phyloP scores from a whole-genome alignment of 2,888 invertebrate genomes.

The Branchellion lobata region DNA sequence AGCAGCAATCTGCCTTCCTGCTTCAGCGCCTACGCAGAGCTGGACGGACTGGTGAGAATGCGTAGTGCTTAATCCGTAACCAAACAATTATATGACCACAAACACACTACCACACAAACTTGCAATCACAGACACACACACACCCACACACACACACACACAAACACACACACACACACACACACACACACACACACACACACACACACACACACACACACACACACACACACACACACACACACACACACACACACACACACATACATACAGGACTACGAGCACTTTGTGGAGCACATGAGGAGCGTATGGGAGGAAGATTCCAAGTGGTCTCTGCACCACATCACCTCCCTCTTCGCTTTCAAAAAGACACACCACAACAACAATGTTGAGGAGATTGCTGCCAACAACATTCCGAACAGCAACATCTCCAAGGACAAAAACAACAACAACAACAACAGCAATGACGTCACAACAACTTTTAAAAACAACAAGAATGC shows the following conservation, averaged over 20 bases:
- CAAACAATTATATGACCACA: not conserved
- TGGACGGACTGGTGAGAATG: constrained; percentile 11
- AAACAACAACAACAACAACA: no score
- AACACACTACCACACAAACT: no score
- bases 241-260: constrained; percentile 39
- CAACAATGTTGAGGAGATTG: no score
- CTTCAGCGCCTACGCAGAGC: constrained; percentile 42
- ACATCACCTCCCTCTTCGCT: not conserved
- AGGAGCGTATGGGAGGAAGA: not conserved
- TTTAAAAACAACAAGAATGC: no score
- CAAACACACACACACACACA: no score
- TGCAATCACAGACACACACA: no score
- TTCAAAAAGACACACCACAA: no score
- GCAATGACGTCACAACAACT: no score
- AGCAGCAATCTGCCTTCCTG: constrained; percentile 55
- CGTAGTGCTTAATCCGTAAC: not conserved
- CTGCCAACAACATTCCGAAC: no score
- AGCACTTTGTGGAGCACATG: not conserved
- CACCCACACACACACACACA: no score
- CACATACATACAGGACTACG: constrained; percentile 17
- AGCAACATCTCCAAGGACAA: no score
- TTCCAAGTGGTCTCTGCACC: not conserved
- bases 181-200: no score
- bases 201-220: constrained; percentile 1
- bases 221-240: constrained; percentile 37